Evolutionary conservation across 2,113 vertebrate genomes (phyloP).

Genomic region (Chloroceryle aenea): DNA sequence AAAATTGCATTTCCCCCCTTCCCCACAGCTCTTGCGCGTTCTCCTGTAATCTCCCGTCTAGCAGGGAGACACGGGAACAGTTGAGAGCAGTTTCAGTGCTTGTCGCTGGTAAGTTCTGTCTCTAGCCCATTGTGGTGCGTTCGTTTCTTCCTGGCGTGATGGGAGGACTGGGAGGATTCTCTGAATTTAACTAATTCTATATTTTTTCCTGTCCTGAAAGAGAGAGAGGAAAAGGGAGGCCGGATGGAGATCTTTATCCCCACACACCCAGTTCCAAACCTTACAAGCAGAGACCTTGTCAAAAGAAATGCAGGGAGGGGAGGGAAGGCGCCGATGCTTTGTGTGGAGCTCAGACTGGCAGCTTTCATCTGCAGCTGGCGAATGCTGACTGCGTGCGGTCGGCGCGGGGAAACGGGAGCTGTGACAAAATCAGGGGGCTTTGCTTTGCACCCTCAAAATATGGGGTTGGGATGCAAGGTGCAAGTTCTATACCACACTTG

Average conservation of each 20-base stretch:
- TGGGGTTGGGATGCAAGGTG: too few species aligned
- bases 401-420: too few species aligned
- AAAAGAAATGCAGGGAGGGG: not conserved
- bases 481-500: accelerated
- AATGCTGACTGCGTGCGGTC: accelerated
- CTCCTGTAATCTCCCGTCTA: not conserved
- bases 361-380: accelerated
- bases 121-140: accelerated
- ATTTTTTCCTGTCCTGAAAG: too few species aligned
- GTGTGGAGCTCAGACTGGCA: not conserved
- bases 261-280: not conserved
- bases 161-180: not conserved
- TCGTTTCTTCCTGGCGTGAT: not conserved
- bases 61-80: accelerated
- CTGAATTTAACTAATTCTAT: not conserved
- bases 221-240: not conserved
- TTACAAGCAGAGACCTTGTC: not conserved
- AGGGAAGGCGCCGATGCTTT: not conserved
- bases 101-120: accelerated
- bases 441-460: not conserved
- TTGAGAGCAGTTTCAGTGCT: too few species aligned
- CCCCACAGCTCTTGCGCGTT: accelerated
- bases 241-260: not conserved
- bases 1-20: not conserved
- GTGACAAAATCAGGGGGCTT: not conserved